Conservation (phyloP, 2,888 invertebrate genomes). For the Temnothorax ravouxi region DNA sequence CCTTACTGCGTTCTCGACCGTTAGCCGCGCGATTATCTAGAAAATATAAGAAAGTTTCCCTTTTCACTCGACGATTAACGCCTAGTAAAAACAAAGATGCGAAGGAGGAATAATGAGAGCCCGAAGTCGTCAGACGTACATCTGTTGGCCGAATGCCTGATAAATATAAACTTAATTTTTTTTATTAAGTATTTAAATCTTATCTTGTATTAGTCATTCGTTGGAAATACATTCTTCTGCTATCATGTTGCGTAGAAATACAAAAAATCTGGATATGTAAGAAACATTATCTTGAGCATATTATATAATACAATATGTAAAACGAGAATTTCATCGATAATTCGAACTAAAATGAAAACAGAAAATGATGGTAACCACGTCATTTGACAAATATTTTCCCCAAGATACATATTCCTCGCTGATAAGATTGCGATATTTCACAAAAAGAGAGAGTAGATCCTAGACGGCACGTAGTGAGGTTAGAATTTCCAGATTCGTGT, state of each 20-base stretch:
- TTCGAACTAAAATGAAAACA: not conserved
- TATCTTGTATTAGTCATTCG: slow-evolving; percentile 48
- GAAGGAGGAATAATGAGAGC: not conserved
- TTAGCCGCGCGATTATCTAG: slow-evolving; percentile 46
- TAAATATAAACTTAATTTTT: slow-evolving; percentile 33
- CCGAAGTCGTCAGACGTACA: not conserved
- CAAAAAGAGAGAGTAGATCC: not conserved
- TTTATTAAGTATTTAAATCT: slow-evolving; percentile 48
- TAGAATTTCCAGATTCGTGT: slow-evolving; percentile 49
- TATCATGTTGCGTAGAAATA: not conserved
- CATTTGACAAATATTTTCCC: slow-evolving; percentile 1
- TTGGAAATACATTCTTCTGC: not conserved
- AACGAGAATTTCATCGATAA: not conserved
- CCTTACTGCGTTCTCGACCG: slow-evolving; percentile 14
- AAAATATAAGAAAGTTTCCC: slow-evolving; percentile 50
- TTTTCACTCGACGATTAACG: slow-evolving; percentile 38
- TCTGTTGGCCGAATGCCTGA: slow-evolving; percentile 56
- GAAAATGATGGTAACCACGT: not conserved
- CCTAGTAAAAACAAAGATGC: not conserved
- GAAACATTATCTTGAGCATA: not conserved
- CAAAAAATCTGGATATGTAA: not conserved
- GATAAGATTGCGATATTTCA: slow-evolving; percentile 27
- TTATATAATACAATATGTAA: no score
- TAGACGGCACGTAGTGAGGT: not conserved
- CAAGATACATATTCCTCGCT: not conserved